phyloP scores from a whole-genome alignment of 1,140 invertebrate genomes.

The Saccostrea echinata region DNA sequence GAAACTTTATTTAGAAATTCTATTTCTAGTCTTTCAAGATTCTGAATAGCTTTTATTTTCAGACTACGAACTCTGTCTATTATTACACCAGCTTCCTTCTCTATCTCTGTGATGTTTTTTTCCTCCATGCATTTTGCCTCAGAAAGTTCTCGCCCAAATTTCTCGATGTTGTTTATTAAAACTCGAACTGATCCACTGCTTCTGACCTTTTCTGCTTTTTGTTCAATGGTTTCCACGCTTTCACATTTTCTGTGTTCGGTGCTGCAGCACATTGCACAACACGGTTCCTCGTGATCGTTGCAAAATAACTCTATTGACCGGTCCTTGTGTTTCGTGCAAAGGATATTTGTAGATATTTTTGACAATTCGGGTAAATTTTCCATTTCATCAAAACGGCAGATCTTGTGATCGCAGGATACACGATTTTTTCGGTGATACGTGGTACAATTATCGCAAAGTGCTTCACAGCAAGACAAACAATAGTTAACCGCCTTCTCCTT shows the following conservation, averaged over 20 bases:
- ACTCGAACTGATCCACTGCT: background rate
- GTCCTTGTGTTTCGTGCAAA: background rate
- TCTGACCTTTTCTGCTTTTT: background rate
- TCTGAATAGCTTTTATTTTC: background rate
- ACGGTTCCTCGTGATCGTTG: background rate
- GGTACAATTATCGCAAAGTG: background rate
- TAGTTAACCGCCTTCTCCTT: background rate
- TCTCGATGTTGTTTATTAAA: background rate
- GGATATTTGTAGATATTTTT: background rate
- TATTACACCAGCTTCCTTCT: background rate
- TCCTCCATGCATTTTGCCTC: background rate
- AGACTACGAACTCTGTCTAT: background rate
- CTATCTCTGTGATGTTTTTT: background rate
- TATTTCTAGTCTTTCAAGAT: background rate
- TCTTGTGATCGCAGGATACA: background rate
- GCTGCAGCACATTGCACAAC: background rate
- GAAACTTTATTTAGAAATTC: too few species aligned
- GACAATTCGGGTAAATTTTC: background rate
- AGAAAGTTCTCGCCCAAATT: background rate
- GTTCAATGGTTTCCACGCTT: background rate
- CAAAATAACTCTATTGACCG: background rate
- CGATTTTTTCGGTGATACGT: background rate
- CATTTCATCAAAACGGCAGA: background rate
- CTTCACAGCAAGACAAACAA: background rate
- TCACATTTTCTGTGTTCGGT: background rate